Evolutionary conservation across 2,888 invertebrate genomes (phyloP).

Genomic region (Dryocosmus kuriphilus): DNA sequence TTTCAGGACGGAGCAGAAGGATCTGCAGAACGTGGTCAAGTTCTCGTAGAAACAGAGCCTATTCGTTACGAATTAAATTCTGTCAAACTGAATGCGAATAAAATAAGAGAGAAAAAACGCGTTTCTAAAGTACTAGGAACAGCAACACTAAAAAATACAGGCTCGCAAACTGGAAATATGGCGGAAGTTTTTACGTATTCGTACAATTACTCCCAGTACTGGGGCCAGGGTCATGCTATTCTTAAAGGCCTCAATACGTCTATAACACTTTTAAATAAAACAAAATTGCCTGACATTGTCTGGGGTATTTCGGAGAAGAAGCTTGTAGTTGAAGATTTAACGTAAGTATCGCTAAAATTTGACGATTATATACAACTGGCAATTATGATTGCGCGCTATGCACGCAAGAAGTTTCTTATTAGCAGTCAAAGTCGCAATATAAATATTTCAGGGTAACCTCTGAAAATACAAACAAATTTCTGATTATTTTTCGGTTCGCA

Average conservation of each 20-base stretch:
- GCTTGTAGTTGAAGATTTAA: conserved; percentile 79
- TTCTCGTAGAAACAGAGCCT: conserved; percentile 90
- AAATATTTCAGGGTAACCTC: no score
- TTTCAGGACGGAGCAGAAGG: conserved; percentile 66
- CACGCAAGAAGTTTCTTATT: no score
- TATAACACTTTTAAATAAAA: conserved; percentile 82
- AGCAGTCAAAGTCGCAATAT: no score
- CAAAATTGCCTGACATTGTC: conserved; percentile 81
- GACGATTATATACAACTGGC: no score
- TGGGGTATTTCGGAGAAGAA: conserved; percentile 84
- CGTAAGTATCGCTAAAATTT: conserved; percentile 66
- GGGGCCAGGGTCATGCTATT: conserved; percentile 89
- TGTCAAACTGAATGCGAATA: conserved; percentile 81
- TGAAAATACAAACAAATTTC: no score
- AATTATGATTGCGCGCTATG: no score
- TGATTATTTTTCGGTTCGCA: no score
- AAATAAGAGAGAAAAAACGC: conserved; percentile 78
- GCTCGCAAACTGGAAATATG: conserved; percentile 81
- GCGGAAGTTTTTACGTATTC: conserved; percentile 87
- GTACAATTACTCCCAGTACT: conserved; percentile 85
- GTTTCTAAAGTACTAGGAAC: conserved; percentile 72
- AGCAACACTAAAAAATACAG: conserved; percentile 78
- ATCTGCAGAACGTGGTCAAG: conserved; percentile 80
- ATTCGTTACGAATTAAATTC: conserved; percentile 86
- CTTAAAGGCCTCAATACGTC: conserved; percentile 85